Base-by-base conservation (phyloP, 2,113 vertebrate genomes). In the Hylia prasina region DNA sequence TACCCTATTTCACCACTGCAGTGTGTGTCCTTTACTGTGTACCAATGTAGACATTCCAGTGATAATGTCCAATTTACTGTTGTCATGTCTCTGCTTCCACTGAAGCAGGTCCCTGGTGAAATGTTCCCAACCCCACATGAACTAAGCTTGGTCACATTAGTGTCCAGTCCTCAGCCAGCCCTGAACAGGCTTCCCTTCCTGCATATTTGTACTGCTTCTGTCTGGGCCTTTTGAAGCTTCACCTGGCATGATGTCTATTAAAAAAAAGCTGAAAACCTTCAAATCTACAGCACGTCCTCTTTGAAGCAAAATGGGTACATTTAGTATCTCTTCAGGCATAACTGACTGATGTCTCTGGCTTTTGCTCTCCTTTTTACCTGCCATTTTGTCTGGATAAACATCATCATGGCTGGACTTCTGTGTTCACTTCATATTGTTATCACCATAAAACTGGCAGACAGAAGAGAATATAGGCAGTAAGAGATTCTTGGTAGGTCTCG, bases 401-500 rank as follows among this genome's bases (percentile, higher is more conserved):
- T 44, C 64, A 42, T 42, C 28, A 42, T 10, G 5, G 17, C 14
- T 87, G 37, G 48, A 56, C 37, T 75, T 54, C 30, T 80, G 9
- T 53, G 69, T 65, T 87, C 37, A 37, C 13, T 51, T 71, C 44
- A 8, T 56, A 60, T 23, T 87, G 8, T 47, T 65, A n/a, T 33
- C 40, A 30, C 33, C 33, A 33, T 60, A 51, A 88, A 84, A 82
- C 47, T 37, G 30, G 30, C 50, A 81, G 57, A 45, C 9, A 64
- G 47, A 48, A 47, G 39, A 73, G 22, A 60, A 65, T n/a, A 60
- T 8, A 33, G 37, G 48, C 33, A 78, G 40, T 37, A 58, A 64
- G n/a, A 31, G 33, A 75, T 45, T 40, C 24, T 53, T 20, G 3
- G 9, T 21, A 50, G 0, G 0, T 37, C 37, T 64, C 5, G 1